These are phyloP conservation scores for Henricia sp. DNA, from an alignment of 53 echinoderm and acorn worm species.

Conservation along the genomic window DNA sequence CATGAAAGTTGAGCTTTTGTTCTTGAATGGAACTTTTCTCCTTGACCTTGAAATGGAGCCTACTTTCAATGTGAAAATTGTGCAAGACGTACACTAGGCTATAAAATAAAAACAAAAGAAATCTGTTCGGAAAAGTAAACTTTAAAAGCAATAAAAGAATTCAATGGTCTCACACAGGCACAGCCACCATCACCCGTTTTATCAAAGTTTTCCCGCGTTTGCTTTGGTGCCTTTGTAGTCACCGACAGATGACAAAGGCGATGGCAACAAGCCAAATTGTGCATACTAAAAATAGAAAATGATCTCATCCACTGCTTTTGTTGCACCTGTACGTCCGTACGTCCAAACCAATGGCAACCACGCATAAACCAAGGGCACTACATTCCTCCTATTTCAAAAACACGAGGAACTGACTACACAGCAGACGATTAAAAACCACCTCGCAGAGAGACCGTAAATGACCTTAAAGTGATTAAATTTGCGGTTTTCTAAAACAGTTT, in stretches of 20 bases:
- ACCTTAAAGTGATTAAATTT: slow-evolving; percentile 14
- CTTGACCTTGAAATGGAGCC: too few relatives aligned
- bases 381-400: slow-evolving; percentile 38
- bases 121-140: too few relatives aligned
- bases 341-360: background rate
- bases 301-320: slow-evolving; percentile 49
- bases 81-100: too few relatives aligned
- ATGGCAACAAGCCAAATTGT: slow-evolving; percentile 32
- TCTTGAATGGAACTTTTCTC: too few relatives aligned
- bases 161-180: too few relatives aligned
- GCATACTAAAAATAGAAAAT: slow-evolving; percentile 46
- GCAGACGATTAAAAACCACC: slow-evolving; percentile 23
- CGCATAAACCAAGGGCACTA: background rate
- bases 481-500: slow-evolving; percentile 25
- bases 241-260: slow-evolving; percentile 52
- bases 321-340: too few relatives aligned
- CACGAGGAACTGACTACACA: slow-evolving; percentile 11
- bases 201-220: slow-evolving; percentile 45
- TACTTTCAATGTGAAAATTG: too few relatives aligned
- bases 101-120: too few relatives aligned
- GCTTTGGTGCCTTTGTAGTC: background rate
- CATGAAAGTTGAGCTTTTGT: too few relatives aligned
- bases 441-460: background rate
- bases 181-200: background rate
- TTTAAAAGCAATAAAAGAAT: too few relatives aligned